A percentile compares a stretch with the other conserved stretches of the same genome.
phyloP scores from a whole-genome alignment of 2,113 vertebrate genomes.

The Muscicapa adusta region DNA sequence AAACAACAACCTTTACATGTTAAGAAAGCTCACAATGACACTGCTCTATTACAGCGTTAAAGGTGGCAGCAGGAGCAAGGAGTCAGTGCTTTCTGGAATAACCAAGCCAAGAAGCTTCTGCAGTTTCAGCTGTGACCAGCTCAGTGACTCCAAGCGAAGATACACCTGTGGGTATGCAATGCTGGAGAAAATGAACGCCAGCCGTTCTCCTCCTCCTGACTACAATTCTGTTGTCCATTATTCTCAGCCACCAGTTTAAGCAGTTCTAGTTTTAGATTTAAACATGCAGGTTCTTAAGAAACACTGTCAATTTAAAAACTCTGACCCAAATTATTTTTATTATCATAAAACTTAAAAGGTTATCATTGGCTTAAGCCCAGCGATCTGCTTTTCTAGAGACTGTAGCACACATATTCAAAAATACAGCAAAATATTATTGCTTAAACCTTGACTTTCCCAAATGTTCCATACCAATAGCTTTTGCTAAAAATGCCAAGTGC shows the following conservation, averaged over 20 bases:
- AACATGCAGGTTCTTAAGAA: not conserved
- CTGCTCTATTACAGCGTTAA: conserved; percentile 58
- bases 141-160: not conserved
- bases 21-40: not conserved
- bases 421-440: not conserved
- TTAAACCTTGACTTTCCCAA: not conserved
- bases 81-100: conserved; percentile 48
- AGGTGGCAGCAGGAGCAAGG: conserved; percentile 71
- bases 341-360: not conserved
- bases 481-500: not conserved
- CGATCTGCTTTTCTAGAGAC: not conserved
- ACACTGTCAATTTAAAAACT: not conserved
- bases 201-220: conserved; percentile 61
- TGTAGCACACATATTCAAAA: not conserved
- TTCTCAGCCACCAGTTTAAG: conserved; percentile 65
- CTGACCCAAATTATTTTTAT: not conserved
- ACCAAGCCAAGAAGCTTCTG: conserved; percentile 44
- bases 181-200: conserved; percentile 46
- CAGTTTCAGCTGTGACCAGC: conserved; percentile 65
- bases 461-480: not conserved
- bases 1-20: fast-evolving
- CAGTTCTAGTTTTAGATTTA: not conserved
- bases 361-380: not conserved
- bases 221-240: conserved; percentile 76
- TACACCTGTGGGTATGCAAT: not conserved